A percentile compares a stretch with the other conserved stretches of the same genome.
These are phyloP conservation scores for Malurus alboscapulatus DNA, from an alignment of 2,113 vertebrate genomes.

Conservation along the genomic window DNA sequence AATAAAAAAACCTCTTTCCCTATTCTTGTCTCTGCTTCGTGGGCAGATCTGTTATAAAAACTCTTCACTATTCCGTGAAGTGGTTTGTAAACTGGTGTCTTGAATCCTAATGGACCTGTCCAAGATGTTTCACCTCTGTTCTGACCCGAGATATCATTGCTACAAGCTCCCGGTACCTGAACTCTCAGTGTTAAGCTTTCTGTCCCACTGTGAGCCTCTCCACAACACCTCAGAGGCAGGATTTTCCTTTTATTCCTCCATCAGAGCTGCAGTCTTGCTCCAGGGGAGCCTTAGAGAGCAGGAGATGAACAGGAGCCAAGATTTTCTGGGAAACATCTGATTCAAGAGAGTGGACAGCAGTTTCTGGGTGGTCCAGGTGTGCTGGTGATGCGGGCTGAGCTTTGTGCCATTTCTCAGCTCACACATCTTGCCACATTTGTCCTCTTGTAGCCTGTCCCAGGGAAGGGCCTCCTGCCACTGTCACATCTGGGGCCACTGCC, in stretches of 20 bases:
- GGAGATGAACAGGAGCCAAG: neutral
- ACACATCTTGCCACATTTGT: neutral
- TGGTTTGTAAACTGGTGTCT: neutral
- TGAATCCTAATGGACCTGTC: neutral
- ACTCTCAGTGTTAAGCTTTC: neutral
- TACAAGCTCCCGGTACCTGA: neutral
- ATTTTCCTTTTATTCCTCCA: neutral
- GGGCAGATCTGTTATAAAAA: neutral
- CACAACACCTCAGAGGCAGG: neutral
- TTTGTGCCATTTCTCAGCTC: neutral
- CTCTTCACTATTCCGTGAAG: neutral
- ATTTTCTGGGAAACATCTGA: slow-evolving; percentile 3
- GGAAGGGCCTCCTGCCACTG: neutral
- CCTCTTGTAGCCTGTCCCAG: neutral
- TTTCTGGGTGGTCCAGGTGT: slow-evolving; percentile 39
- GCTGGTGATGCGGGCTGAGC: neutral
- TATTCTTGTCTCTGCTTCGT: neutral
- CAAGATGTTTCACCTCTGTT: neutral
- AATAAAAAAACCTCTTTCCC: neutral
- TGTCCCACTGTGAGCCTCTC: neutral
- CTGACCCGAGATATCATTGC: neutral
- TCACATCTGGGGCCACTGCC: neutral
- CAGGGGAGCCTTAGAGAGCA: neutral
- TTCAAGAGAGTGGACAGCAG: neutral
- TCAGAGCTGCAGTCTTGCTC: neutral